A percentile compares a stretch with the other conserved stretches of the same genome.
Evolutionary conservation across 2,113 vertebrate species (phyloP).

Genomic region (Hyla sarda): DNA sequence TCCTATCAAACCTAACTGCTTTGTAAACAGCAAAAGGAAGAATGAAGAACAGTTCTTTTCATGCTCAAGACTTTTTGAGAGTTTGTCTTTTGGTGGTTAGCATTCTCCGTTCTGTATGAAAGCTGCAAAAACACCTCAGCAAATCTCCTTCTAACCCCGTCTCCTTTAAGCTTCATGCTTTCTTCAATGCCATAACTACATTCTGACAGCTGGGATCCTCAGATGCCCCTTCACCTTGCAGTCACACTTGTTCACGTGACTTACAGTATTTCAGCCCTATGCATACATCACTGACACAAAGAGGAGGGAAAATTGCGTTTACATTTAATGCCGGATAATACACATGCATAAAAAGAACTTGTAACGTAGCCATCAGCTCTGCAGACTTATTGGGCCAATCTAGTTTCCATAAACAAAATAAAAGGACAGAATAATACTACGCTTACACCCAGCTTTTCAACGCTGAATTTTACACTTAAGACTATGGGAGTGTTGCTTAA

Average conservation of each 20-base stretch:
- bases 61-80: conserved; percentile 32
- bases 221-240: conserved; percentile 40
- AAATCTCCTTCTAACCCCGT: conserved; percentile 22
- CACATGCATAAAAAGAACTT: conserved; percentile 33
- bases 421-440: conserved; percentile 24
- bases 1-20: conserved; percentile 49
- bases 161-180: conserved; percentile 6
- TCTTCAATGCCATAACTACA: not conserved
- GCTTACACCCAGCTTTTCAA: conserved; percentile 29
- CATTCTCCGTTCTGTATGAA: conserved; percentile 25
- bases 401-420: conserved; percentile 38
- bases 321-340: conserved; percentile 18
- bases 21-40: conserved; percentile 40
- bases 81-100: conserved; percentile 40
- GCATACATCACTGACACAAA: conserved; percentile 36
- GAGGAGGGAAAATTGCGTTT: conserved; percentile 24
- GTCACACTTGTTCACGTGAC: conserved; percentile 13
- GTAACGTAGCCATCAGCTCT: conserved; percentile 16
- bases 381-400: conserved; percentile 14
- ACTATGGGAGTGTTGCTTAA: not conserved
- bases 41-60: conserved; percentile 53
- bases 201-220: conserved; percentile 5
- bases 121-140: conserved; percentile 29
- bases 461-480: conserved; percentile 10
- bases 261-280: conserved; percentile 29